Evolutionary conservation across 2,888 invertebrate genomes (phyloP), one percentile per base, ranked within the genome.

Genomic region (Drosophila anomalata): DNA sequence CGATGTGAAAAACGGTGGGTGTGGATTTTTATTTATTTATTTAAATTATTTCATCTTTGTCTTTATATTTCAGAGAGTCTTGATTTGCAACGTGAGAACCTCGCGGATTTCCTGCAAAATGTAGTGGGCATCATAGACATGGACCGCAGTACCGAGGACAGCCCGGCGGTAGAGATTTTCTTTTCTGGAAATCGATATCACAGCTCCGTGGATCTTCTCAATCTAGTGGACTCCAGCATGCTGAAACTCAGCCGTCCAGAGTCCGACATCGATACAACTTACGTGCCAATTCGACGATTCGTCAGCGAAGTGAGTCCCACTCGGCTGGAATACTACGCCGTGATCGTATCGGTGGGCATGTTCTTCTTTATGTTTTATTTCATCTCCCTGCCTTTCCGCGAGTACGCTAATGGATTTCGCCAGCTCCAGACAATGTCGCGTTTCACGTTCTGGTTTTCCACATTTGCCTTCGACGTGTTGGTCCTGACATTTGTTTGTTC

Each of bases 371-470:
- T 92, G 81, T 88, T 92, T 53, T 90, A 94, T 76, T 94, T 94
- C 69, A 92, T 94, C 1, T 90, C 94, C 0, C 93, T 95, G 60
- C 94, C 95, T 3, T 93, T 94, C 75, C 91, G 92, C 57, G 96
- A 96, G 90, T 92, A 94, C 9, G 87, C 90, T 6, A 92, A 93
- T 1, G 94, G 94, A 54, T 93, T 95, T 36, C 94, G 95, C 26
- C 94, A 94, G 78, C 89, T 95, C 39, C 95, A 96, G 91, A 90
- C 95, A 3, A 93, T 95, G 26, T 91, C 94, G 0, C 92, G 93
- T 0, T 78, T 90, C 11, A 90, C 93, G 8, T 95, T 95, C 90
- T 96, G 96, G 96, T 42, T 92, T 2, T 91, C 93, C 4, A 93
- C 93, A 54, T 93, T 94, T 48, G 2, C 92, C 0, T 93, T 93